Evolutionary conservation across 2,113 vertebrate species (phyloP), one percentile per base, ranked within the genome.

Genomic region (Melierax canorus): DNA sequence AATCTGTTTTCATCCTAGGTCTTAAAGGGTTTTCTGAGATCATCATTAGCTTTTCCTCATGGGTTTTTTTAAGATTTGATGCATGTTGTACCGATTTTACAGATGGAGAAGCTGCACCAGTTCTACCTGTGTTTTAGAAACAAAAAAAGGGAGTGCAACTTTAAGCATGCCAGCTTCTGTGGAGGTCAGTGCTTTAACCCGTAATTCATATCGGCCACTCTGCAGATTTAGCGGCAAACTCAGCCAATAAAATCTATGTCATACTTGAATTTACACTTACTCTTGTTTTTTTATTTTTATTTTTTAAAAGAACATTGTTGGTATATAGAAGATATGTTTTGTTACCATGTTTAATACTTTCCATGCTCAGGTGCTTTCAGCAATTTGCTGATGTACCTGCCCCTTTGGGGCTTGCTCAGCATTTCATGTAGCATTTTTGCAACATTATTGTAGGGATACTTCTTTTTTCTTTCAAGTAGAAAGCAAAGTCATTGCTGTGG

Each of bases 11-110:
- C 81, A 89, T 95, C 88, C 79, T 71, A 23, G 73, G 72, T 89
- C 83, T 95, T 96, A 92, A 92, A 95, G 15, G 86, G 82, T 72
- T 93, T 96, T 94, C 83, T 64, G 68, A 96, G 91, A 94, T 84
- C 68, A 81, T 92, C 79, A 88, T 95, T 97, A 95, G 64, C 72
- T 91, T 94, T 96, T 88, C 46, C 90, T 93, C 69, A 41, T 0
- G 12, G 73, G 68, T 27, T 81, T 89, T 96, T 92, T 32, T 78
- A 45, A 96, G 80, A 91, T 87, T 84, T 91, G 86, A 48, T 92
- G 64, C 7, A 3, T 64, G 60, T 78, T 91, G 51, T 78, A 48
- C 76, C 0, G 2, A 75, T 97, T 86, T 92, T 94, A 89, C 92
- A 87, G 86, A 82, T 64, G 38, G 78, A 95, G 83, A 84, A 77